Evolutionary conservation across 2,113 vertebrate species (phyloP), one percentile per base, ranked within the genome.

Genomic region (Cettia cetti): DNA sequence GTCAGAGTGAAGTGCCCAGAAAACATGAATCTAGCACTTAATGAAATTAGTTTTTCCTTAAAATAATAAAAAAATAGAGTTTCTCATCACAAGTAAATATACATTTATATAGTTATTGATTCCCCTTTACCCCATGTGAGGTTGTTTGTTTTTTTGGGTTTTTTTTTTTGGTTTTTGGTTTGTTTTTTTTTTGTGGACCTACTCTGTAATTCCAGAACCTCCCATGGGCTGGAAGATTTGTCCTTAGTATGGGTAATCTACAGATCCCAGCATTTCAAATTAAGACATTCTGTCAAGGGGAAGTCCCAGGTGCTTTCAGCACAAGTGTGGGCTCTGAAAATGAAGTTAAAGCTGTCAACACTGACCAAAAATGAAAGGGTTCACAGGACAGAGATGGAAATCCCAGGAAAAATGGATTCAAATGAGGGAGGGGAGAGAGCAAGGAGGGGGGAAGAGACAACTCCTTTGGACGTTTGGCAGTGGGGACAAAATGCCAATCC

Each of bases 141-240:
- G n/a, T n/a, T n/a, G n/a, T n/a, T n/a, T n/a, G n/a, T n/a, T 22
- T 42, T 42, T 42, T 44, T 50, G n/a, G n/a, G n/a, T 26, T 26
- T 26, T 50, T 14, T 26, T 14, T 30, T 53, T 21, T 37, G 1
- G 2, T 4, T 44, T 54, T 21, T n/a, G 1, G 2, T 4, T 31
- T 35, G 2, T 57, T 39, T 40, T 39, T 33, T 50, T 44, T 15
- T 26, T 2, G 13, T 21, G 52, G 39, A 47, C 23, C 13, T 82
- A 12, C 7, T 68, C 12, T 39, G 22, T 50, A 64, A 37, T 68
- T 91, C 26, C 70, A 71, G 75, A 89, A 18, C 28, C n/a, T 94
- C 9, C 22, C 18, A 4, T 37, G 28, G 40, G 11, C 35, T 49
- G 11, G 22, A 44, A 90, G 23, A 17, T 11, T 68, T 68, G 33